phyloP scores from a whole-genome alignment of 2,113 vertebrate species.

The Andinoacara biseriatus region DNA sequence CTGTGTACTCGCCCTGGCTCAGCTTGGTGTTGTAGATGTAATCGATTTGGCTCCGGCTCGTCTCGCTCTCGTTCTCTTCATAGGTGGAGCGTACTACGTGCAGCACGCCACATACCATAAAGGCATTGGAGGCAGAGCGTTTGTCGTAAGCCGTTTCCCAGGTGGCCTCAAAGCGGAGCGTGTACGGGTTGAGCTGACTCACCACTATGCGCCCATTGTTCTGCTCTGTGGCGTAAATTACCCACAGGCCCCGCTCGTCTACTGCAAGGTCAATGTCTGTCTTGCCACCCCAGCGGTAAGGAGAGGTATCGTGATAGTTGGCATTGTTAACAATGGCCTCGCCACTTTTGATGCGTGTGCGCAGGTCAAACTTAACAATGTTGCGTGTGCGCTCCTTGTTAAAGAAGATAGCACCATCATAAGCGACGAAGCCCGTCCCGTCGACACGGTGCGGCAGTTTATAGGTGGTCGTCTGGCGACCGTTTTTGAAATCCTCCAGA shows the following conservation, averaged over 20 bases:
- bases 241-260: conserved; percentile 96
- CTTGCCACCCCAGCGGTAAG: conserved; percentile 98
- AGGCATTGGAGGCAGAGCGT: conserved; percentile 95
- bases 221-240: conserved; percentile 97
- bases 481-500: conserved; percentile 91
- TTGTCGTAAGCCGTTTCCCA: conserved; percentile 97
- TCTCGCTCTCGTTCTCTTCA: conserved; percentile 95
- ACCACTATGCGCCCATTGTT: conserved; percentile 98
- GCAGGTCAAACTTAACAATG: conserved; percentile 97
- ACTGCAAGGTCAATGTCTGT: conserved; percentile 97
- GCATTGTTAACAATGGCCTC: conserved; percentile 99
- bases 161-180: conserved; percentile 93
- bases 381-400: conserved; percentile 98
- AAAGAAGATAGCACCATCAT: conserved; percentile 97
- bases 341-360: conserved; percentile 98
- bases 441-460: conserved; percentile 97
- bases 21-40: conserved; percentile 95
- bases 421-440: conserved; percentile 97
- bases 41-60: conserved; percentile 91
- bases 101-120: conserved; percentile 97
- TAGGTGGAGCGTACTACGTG: conserved; percentile 96
- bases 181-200: conserved; percentile 97
- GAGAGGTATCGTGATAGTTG: conserved; percentile 98
- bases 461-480: conserved; percentile 93
- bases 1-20: conserved; percentile 89